phyloP scores from a whole-genome alignment of 2,888 invertebrate species.

The Metellina segmentata region DNA sequence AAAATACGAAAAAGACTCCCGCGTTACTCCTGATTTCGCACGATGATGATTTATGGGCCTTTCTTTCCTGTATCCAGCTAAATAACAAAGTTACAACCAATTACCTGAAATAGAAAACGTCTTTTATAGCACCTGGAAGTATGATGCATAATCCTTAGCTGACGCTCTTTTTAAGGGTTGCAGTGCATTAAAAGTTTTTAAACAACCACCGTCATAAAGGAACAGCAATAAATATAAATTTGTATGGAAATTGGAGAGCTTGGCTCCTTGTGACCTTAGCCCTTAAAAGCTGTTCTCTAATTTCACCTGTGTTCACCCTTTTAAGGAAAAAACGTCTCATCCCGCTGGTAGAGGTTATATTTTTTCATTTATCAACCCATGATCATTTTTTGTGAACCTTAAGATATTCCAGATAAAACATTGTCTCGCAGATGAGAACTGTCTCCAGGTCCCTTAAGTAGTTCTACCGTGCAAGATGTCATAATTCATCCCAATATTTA shows the following conservation, averaged over 20 bases:
- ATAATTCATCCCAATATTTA: constrained; percentile 62
- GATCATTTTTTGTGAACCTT: constrained; percentile 70
- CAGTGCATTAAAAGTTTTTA: constrained; percentile 71
- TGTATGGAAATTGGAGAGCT: constrained; percentile 40
- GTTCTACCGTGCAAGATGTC: constrained; percentile 49
- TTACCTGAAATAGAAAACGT: constrained; percentile 53
- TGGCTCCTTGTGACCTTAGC: constrained; percentile 54
- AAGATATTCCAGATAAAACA: constrained; percentile 61
- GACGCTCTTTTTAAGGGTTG: constrained; percentile 32
- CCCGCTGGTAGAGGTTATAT: constrained; percentile 44
- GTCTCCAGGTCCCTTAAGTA: constrained; percentile 72
- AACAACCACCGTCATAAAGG: constrained; percentile 58
- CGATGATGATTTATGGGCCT: constrained; percentile 28
- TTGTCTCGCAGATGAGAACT: background rate
- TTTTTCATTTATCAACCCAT: constrained; percentile 72
- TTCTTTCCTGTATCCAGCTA: constrained; percentile 11
- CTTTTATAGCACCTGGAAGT: constrained; percentile 48
- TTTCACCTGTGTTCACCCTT: constrained; percentile 63
- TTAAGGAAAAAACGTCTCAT: constrained; percentile 47
- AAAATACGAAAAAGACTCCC: background rate
- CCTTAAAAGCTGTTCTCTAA: constrained; percentile 68
- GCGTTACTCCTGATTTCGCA: background rate
- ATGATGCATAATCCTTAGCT: constrained; percentile 11
- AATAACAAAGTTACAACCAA: constrained; percentile 57
- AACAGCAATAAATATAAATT: constrained; percentile 73